These are phyloP conservation scores for Nowickia ferox DNA, from an alignment of 2,888 invertebrate species.

Conservation along the genomic window DNA sequence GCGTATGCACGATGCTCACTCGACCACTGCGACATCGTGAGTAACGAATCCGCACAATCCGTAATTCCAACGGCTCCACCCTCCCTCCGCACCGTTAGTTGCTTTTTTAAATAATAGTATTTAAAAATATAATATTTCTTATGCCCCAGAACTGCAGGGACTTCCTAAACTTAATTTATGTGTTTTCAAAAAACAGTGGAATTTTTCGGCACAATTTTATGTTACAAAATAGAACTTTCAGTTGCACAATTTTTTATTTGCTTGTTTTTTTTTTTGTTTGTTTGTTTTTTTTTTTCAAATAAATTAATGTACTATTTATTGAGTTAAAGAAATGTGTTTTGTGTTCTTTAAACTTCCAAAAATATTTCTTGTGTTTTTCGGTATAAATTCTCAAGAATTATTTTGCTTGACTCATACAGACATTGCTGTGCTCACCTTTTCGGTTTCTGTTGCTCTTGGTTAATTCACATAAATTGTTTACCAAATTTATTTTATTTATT, in stretches of 20 bases:
- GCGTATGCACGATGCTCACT: no score
- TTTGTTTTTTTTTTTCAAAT: neutral
- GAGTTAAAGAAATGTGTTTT: neutral
- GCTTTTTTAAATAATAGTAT: no score
- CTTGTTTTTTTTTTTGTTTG: neutral
- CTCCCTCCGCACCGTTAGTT: no score
- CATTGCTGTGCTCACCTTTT: neutral
- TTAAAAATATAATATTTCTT: neutral
- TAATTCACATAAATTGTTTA: neutral
- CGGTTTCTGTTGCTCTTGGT: neutral
- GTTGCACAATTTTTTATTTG: slow-evolving; percentile 31
- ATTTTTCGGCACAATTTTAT: slow-evolving; percentile 9
- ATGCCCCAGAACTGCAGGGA: slow-evolving; percentile 8
- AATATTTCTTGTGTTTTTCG: neutral
- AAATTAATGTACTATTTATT: neutral
- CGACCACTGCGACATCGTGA: no score
- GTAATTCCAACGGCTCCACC: no score
- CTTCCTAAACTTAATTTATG: neutral
- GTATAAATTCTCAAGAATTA: neutral
- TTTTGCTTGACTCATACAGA: neutral
- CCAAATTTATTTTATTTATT: neutral
- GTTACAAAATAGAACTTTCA: slow-evolving; percentile 3
- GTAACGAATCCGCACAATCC: no score
- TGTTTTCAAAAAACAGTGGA: slow-evolving; percentile 1
- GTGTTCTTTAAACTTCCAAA: slow-evolving; percentile 11